phyloP scores from a whole-genome alignment of 1,140 invertebrate species.

The Brachionus koreanus region DNA sequence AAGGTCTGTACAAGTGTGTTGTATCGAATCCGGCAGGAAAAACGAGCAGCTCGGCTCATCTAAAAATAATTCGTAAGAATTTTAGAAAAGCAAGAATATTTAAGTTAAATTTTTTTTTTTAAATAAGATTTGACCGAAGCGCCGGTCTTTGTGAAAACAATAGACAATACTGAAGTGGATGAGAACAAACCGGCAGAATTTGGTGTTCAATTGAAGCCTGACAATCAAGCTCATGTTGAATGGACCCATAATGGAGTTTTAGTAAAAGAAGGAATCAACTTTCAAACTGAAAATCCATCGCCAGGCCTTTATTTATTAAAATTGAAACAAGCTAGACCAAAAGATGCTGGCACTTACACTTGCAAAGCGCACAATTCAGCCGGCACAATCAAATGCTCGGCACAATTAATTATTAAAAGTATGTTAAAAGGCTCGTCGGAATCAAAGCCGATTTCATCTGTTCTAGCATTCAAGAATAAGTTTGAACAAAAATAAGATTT shows the following conservation, averaged over 20 bases:
- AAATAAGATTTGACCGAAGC: neutral
- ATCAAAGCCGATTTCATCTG: conserved; percentile 40
- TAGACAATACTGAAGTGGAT: conserved; percentile 11
- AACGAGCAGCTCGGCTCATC: neutral
- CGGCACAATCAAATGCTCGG: conserved; percentile 78
- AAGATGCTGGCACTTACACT: conserved; percentile 82
- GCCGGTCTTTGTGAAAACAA: conserved; percentile 18
- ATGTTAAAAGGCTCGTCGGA: conserved; percentile 45
- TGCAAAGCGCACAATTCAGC: conserved; percentile 83
- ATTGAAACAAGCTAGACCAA: conserved; percentile 47
- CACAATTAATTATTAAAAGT: conserved; percentile 72
- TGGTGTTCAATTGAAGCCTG: neutral
- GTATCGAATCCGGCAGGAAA: conserved; percentile 27
- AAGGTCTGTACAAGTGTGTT: conserved; percentile 35
- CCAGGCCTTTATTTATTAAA: neutral
- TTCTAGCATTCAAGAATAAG: conserved; percentile 29
- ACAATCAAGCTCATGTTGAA: conserved; percentile 12
- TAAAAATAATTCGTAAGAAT: conserved; percentile 35
- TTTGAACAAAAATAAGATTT: conserved; percentile 37
- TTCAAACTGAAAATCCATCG: neutral
- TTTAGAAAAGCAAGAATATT: neutral
- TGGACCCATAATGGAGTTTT: conserved; percentile 31
- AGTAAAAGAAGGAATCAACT: conserved; percentile 14
- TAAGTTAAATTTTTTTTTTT: neutral
- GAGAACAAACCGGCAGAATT: conserved; percentile 30